Evolutionary conservation across 2,797 vertebrate genomes (phyloP).

Genomic region (Tachyglossus aculeatus): DNA sequence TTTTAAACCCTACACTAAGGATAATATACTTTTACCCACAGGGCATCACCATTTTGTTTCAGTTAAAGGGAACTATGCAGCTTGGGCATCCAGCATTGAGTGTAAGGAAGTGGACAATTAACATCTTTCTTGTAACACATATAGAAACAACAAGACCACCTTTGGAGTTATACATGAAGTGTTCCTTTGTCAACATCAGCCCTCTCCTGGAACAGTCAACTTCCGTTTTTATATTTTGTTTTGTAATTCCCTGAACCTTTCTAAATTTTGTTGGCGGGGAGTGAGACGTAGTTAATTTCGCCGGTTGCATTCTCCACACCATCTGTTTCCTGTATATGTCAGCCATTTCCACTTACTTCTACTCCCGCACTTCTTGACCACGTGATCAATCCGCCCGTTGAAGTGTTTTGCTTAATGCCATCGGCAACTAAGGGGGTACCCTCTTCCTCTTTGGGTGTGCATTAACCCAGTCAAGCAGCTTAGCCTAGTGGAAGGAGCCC

Average conservation of each 20-base stretch:
- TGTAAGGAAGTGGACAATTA: not conserved
- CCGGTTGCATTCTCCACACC: not conserved
- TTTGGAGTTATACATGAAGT: not conserved
- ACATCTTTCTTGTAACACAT: not conserved
- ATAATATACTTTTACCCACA: too few relatives aligned
- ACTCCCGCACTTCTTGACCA: not conserved
- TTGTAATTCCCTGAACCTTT: not conserved
- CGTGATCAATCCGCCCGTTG: not conserved
- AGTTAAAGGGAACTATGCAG: too few relatives aligned
- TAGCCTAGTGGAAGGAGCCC: too few relatives aligned
- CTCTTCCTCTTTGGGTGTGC: too few relatives aligned
- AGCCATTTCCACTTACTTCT: slow-evolving; percentile 13
- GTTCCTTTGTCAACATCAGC: not conserved
- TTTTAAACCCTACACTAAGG: too few relatives aligned
- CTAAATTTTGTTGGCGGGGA: not conserved
- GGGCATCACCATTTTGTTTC: too few relatives aligned
- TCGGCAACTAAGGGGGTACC: too few relatives aligned
- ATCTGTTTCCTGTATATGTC: slow-evolving; percentile 32
- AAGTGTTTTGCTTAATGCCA: too few relatives aligned
- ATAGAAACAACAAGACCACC: not conserved
- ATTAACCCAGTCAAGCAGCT: too few relatives aligned
- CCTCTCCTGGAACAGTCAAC: not conserved
- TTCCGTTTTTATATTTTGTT: slow-evolving; percentile 13
- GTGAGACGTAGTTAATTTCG: slow-evolving; percentile 15
- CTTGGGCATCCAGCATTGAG: not conserved